Conservation (phyloP, 2,113 vertebrate species). For the Hydropotes inermis region DNA sequence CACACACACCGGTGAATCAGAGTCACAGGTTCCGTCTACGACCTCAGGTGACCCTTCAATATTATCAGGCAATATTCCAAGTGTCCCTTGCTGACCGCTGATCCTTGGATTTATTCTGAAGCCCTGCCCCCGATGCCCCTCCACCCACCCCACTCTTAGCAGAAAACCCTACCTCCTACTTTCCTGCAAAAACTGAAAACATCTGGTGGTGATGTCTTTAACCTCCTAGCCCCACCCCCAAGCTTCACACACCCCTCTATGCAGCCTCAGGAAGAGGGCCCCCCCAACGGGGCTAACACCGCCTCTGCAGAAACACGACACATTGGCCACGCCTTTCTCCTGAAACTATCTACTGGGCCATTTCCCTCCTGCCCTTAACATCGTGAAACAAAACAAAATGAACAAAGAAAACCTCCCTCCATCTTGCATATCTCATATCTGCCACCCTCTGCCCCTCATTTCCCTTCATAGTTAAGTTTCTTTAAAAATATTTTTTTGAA, state of each 20-base stretch:
- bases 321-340: background rate
- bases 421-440: background rate
- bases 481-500: background rate
- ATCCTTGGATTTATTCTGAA: background rate
- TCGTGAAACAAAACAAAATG: background rate
- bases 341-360: background rate
- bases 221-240: background rate
- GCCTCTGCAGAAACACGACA: fast-evolving
- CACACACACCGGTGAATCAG: background rate
- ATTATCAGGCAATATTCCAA: fast-evolving
- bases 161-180: background rate
- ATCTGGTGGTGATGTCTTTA: background rate
- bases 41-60: background rate
- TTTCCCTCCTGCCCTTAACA: background rate
- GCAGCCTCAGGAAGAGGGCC: background rate
- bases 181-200: background rate
- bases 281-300: background rate
- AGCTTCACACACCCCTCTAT: background rate
- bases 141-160: background rate
- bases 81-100: background rate
- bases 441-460: background rate
- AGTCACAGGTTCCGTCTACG: background rate
- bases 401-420: background rate
- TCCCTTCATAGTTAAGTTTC: background rate
- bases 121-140: background rate